Evolutionary conservation across 2,113 vertebrate genomes (phyloP).

Genomic region (Acanthochromis polyacanthus): DNA sequence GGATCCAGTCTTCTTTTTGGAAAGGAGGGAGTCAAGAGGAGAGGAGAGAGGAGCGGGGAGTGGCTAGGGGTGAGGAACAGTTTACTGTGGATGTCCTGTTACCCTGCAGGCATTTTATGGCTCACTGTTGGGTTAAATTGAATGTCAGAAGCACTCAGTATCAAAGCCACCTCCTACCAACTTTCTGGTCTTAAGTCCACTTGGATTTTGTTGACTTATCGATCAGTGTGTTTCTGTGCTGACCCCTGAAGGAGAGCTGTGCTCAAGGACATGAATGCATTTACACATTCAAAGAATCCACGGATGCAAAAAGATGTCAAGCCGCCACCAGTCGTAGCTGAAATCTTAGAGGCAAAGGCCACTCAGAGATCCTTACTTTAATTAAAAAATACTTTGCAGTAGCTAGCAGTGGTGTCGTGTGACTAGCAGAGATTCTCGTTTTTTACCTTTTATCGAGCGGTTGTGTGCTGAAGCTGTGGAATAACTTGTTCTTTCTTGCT

Average conservation of each 20-base stretch:
- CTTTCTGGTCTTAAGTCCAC: constrained; percentile 29
- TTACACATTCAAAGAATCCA: background rate
- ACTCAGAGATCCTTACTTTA: background rate
- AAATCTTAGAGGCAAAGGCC: background rate
- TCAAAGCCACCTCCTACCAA: constrained; percentile 38
- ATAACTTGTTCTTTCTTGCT: constrained; percentile 36
- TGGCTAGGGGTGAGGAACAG: constrained; percentile 35
- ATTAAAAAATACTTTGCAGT: background rate
- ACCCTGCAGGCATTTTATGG: constrained; percentile 62
- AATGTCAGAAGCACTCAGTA: constrained; percentile 53
- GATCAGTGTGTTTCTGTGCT: constrained; percentile 37
- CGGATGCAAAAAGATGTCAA: no score
- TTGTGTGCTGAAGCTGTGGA: constrained; percentile 3
- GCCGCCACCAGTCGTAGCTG: background rate
- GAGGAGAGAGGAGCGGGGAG: constrained; percentile 24
- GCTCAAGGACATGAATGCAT: constrained; percentile 4
- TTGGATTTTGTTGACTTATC: constrained; percentile 25
- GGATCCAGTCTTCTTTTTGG: constrained; percentile 77
- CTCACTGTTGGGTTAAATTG: constrained; percentile 54
- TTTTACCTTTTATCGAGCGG: background rate
- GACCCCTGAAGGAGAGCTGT: background rate
- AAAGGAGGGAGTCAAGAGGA: constrained; percentile 48
- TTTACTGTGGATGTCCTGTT: constrained; percentile 75
- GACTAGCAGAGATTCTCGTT: constrained; percentile 9
- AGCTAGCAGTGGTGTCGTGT: constrained; percentile 9